Evolutionary conservation across 2,113 vertebrate genomes (phyloP).

Genomic region (Tiliqua scincoides): DNA sequence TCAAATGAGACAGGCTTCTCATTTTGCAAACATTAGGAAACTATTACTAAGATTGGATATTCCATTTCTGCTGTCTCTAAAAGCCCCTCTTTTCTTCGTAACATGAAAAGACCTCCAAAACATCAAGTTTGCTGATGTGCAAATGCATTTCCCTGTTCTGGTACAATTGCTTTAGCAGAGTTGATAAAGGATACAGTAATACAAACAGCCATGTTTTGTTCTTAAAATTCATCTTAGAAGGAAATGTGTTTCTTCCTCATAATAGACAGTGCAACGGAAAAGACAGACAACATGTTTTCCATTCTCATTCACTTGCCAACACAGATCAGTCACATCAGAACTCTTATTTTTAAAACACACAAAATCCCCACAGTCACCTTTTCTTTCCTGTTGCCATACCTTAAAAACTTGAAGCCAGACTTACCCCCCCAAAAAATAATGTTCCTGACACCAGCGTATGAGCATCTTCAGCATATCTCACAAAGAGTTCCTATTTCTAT

Average conservation of each 20-base stretch:
- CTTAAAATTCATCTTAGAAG: slow-evolving; percentile 74
- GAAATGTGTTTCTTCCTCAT: slow-evolving; percentile 78
- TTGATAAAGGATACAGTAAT: slow-evolving; percentile 64
- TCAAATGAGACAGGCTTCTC: neutral
- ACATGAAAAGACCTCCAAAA: slow-evolving; percentile 61
- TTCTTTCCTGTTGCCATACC: slow-evolving; percentile 13
- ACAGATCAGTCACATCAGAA: slow-evolving; percentile 61
- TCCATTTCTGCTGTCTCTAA: slow-evolving; percentile 46
- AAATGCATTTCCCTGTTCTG: slow-evolving; percentile 67
- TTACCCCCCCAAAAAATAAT: neutral
- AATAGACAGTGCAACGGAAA: slow-evolving; percentile 73
- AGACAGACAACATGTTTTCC: slow-evolving; percentile 67
- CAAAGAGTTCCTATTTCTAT: neutral
- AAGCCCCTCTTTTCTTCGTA: slow-evolving; percentile 52
- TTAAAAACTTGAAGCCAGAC: neutral
- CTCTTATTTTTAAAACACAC: slow-evolving; percentile 57
- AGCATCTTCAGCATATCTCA: slow-evolving; percentile 27
- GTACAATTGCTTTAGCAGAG: slow-evolving; percentile 59
- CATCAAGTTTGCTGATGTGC: slow-evolving; percentile 54
- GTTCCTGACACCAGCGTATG: neutral
- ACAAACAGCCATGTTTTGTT: slow-evolving; percentile 76
- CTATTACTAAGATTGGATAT: slow-evolving; percentile 43
- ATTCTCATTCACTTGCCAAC: slow-evolving; percentile 72
- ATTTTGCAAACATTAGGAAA: slow-evolving; percentile 56
- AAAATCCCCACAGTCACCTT: slow-evolving; percentile 65